phyloP scores from a whole-genome alignment of 2,113 vertebrate species.

The Clarias magur region DNA sequence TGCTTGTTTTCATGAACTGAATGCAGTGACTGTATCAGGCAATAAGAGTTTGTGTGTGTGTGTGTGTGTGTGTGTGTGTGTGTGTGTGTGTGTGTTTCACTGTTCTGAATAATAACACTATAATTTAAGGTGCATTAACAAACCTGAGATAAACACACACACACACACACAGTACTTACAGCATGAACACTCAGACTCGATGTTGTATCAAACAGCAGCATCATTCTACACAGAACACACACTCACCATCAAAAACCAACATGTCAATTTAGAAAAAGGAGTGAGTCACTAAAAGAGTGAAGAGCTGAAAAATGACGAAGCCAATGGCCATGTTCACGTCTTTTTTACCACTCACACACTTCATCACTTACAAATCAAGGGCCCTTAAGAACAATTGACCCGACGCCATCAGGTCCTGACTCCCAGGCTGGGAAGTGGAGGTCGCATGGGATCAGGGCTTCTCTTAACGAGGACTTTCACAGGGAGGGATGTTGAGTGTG shows the following conservation, averaged over 20 bases:
- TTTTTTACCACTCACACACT: not conserved
- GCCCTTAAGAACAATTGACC: conserved; percentile 13
- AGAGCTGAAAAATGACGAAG: not conserved
- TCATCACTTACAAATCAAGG: not conserved
- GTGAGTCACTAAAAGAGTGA: too few species aligned
- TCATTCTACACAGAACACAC: not conserved
- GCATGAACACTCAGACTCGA: too few species aligned
- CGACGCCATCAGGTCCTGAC: not conserved
- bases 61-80: too few species aligned
- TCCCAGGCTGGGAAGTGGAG: not conserved
- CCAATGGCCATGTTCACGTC: not conserved
- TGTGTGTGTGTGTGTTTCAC: too few species aligned
- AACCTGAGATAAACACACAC: not conserved
- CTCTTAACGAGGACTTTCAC: conserved; percentile 13
- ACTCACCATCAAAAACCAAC: not conserved
- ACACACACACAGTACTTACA: not conserved
- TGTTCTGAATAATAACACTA: too few species aligned
- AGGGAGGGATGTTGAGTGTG: conserved; percentile 16
- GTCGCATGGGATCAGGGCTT: conserved; percentile 1
- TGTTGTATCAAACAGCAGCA: too few species aligned
- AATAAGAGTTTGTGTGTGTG: too few species aligned
- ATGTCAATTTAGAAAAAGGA: not conserved
- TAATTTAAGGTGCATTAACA: too few species aligned
- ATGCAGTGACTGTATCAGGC: too few species aligned
- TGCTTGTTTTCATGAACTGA: too few species aligned